Conservation (phyloP, 2,888 invertebrate species). For the Cataglyphis livida region DNA sequence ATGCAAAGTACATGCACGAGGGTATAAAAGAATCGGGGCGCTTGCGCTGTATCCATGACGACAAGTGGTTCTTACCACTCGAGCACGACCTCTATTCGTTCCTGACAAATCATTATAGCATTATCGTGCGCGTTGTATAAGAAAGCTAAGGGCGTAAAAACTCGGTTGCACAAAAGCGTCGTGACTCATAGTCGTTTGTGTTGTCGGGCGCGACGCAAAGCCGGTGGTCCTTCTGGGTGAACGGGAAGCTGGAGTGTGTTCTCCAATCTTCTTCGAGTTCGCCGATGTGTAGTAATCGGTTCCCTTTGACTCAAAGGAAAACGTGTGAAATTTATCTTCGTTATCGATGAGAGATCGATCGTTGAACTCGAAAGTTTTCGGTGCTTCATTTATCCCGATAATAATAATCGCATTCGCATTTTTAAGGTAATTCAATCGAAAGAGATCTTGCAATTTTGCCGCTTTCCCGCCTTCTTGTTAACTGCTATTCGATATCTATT, state of each 20-base stretch:
- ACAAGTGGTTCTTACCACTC: conserved; percentile 60
- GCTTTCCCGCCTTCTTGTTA: background rate
- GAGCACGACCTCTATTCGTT: conserved; percentile 69
- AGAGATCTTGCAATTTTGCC: background rate
- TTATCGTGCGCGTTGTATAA: conserved; percentile 57
- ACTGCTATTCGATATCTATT: background rate
- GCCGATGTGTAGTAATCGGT: background rate
- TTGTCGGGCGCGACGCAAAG: background rate
- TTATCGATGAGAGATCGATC: conserved; percentile 5
- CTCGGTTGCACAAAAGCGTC: conserved; percentile 15
- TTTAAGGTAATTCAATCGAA: background rate
- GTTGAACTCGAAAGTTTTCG: background rate
- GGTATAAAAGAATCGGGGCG: conserved; percentile 46
- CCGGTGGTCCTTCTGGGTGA: background rate
- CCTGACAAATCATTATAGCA: conserved; percentile 65
- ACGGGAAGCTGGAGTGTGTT: background rate
- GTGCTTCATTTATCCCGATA: background rate
- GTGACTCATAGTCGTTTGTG: conserved; percentile 22
- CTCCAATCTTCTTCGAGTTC: background rate
- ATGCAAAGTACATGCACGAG: conserved; percentile 62
- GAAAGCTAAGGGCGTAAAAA: conserved; percentile 43
- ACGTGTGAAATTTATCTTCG: conserved; percentile 9
- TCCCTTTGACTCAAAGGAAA: background rate
- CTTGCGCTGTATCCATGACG: conserved; percentile 67
- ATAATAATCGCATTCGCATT: background rate